Conservation (phyloP, 2,797 vertebrate genomes). For the Tokudaia muenninki region DNA sequence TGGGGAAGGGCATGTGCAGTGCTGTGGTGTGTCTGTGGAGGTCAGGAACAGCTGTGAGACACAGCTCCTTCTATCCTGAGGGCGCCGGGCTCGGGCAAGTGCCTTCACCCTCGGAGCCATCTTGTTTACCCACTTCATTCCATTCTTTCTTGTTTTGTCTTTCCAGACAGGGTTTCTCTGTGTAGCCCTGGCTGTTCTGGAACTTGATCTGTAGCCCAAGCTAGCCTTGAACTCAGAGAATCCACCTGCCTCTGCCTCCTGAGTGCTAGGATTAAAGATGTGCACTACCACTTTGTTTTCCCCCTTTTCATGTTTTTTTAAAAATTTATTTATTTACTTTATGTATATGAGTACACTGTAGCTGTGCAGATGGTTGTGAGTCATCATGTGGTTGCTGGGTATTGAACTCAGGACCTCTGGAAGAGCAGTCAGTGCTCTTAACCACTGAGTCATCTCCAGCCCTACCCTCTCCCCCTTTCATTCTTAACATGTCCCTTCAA, state of each 20-base stretch:
- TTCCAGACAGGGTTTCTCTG: background rate
- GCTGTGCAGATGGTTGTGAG: no score
- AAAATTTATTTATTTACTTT: no score
- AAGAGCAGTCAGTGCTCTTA: no score
- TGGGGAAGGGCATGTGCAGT: background rate
- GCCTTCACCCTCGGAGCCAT: background rate
- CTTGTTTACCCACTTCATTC: background rate
- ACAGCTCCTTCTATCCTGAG: background rate
- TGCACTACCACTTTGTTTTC: fast-evolving
- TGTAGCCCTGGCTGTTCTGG: background rate
- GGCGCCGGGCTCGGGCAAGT: no score
- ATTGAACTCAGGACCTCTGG: no score
- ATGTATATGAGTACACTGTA: no score
- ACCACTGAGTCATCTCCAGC: no score
- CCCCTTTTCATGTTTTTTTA: no score
- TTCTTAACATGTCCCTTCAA: background rate
- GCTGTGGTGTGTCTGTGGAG: background rate
- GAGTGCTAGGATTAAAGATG: background rate
- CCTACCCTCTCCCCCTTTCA: background rate
- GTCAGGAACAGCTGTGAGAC: background rate
- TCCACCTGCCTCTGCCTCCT: background rate
- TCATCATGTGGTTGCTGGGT: no score
- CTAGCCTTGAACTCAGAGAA: background rate
- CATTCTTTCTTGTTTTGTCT: background rate
- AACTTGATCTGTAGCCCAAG: background rate